These are phyloP conservation scores for Exephanes ischioxanthus DNA, from an alignment of 2,888 invertebrate genomes.

Conservation along the genomic window DNA sequence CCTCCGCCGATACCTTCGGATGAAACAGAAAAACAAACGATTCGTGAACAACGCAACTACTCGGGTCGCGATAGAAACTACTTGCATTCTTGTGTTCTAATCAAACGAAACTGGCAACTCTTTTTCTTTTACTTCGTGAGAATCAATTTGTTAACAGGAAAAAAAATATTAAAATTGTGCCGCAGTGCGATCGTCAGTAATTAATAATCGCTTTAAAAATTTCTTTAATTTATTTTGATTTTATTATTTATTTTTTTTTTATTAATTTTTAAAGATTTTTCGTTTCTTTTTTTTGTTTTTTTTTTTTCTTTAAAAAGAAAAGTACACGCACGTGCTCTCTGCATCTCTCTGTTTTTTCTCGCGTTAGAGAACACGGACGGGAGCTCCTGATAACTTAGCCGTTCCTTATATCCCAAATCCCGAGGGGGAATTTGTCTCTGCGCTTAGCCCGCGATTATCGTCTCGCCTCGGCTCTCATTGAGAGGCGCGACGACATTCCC, in stretches of 20 bases:
- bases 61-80: constrained; percentile 25
- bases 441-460: constrained; percentile 41
- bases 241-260: background rate
- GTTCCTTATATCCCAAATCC: constrained; percentile 37
- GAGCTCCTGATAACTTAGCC: constrained; percentile 34
- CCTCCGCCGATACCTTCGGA: constrained; percentile 90
- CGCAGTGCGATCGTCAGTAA: constrained; percentile 32
- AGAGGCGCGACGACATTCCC: constrained; percentile 45
- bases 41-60: background rate
- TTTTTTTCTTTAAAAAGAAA: constrained; percentile 45
- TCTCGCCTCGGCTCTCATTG: constrained; percentile 32
- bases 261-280: background rate
- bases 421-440: constrained; percentile 29
- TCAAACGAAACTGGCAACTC: background rate
- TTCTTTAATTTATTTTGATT: background rate
- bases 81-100: constrained; percentile 36
- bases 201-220: constrained; percentile 29
- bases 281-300: constrained; percentile 14
- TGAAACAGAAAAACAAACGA: too few relatives aligned
- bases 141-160: background rate
- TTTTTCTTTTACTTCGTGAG: too few relatives aligned
- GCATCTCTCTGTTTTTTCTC: constrained; percentile 51
- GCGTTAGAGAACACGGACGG: constrained; percentile 30
- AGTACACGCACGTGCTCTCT: constrained; percentile 60
- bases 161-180: constrained; percentile 21